These are phyloP conservation scores for Porites australiensis DNA, from an alignment of 64 coral and sea anemone genomes.

Conservation along the genomic window DNA sequence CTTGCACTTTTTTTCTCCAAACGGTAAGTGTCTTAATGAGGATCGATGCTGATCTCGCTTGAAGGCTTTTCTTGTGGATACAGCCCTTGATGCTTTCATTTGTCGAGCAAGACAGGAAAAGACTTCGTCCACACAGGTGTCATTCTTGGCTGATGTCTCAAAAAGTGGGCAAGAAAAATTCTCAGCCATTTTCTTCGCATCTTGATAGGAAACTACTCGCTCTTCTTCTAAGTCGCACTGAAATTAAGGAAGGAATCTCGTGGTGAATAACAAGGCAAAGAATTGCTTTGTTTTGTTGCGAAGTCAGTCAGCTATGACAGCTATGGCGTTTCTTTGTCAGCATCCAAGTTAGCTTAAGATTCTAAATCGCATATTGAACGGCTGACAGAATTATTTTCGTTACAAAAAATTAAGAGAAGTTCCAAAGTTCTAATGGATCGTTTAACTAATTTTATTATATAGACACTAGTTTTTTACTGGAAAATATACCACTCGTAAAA, in stretches of 20 bases:
- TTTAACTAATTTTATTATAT: too few relatives aligned
- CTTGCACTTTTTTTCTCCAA: conserved; percentile 82
- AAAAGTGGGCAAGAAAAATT: conserved; percentile 78
- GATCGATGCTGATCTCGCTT: conserved; percentile 67
- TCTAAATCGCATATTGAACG: too few relatives aligned
- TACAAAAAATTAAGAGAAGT: too few relatives aligned
- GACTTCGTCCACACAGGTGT: conserved; percentile 83
- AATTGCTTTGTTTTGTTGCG: too few relatives aligned
- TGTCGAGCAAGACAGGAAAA: conserved; percentile 68
- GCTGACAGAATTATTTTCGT: too few relatives aligned
- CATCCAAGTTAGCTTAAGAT: too few relatives aligned
- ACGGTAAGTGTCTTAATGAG: conserved; percentile 68
- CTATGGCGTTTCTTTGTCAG: too few relatives aligned
- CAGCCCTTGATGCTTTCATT: conserved; percentile 54
- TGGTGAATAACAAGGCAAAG: too few relatives aligned
- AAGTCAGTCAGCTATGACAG: too few relatives aligned
- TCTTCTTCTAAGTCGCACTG: conserved; percentile 85
- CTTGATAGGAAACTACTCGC: conserved; percentile 72
- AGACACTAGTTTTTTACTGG: too few relatives aligned
- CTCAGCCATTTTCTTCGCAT: conserved; percentile 75
- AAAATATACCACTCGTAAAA: too few relatives aligned
- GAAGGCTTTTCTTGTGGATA: conserved; percentile 62
- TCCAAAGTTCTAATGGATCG: too few relatives aligned
- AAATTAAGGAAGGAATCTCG: not conserved
- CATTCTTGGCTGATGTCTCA: conserved; percentile 90